These are phyloP conservation scores for Etheostoma spectabile DNA, from an alignment of 2,113 vertebrate genomes.

Conservation along the genomic window DNA sequence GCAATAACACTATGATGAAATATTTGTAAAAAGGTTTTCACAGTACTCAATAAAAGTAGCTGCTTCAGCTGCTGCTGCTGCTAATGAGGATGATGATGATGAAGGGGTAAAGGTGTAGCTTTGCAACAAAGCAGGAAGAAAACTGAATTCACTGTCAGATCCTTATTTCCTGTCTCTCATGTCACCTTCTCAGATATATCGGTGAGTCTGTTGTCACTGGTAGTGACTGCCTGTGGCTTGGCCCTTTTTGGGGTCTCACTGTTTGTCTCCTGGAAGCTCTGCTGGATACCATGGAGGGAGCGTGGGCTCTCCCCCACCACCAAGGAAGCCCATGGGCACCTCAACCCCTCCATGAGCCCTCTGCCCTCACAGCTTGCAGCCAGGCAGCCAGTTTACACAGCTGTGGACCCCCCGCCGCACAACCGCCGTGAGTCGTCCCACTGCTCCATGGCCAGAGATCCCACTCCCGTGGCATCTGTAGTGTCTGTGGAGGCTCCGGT, in stretches of 20 bases:
- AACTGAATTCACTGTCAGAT: neutral
- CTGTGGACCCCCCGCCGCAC: slow-evolving; percentile 88
- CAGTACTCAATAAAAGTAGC: neutral
- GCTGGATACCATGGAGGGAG: slow-evolving; percentile 99
- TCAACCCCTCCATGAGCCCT: slow-evolving; percentile 81
- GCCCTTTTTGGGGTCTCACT: slow-evolving; percentile 97
- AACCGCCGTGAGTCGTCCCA: slow-evolving; percentile 90
- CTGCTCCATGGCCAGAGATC: slow-evolving; percentile 74
- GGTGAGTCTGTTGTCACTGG: slow-evolving; percentile 94
- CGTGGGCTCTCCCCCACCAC: slow-evolving; percentile 86
- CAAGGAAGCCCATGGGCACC: slow-evolving; percentile 89
- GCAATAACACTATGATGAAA: neutral
- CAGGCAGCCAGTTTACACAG: slow-evolving; percentile 90
- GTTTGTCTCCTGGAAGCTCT: slow-evolving; percentile 99
- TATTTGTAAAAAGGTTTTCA: neutral
- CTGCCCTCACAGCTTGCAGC: slow-evolving; percentile 64
- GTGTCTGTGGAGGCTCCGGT: slow-evolving; percentile 83
- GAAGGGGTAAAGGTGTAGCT: neutral
- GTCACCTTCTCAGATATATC: slow-evolving; percentile 89
- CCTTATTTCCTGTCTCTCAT: slow-evolving; percentile 16
- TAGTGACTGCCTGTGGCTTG: slow-evolving; percentile 97
- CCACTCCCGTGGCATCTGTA: slow-evolving; percentile 81
- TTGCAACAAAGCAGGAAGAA: neutral
- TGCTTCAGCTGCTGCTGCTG: too few relatives aligned
- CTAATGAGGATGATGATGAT: neutral